Evolutionary conservation across 2,113 vertebrate species (phyloP).

Genomic region (Semicossyphus pulcher): DNA sequence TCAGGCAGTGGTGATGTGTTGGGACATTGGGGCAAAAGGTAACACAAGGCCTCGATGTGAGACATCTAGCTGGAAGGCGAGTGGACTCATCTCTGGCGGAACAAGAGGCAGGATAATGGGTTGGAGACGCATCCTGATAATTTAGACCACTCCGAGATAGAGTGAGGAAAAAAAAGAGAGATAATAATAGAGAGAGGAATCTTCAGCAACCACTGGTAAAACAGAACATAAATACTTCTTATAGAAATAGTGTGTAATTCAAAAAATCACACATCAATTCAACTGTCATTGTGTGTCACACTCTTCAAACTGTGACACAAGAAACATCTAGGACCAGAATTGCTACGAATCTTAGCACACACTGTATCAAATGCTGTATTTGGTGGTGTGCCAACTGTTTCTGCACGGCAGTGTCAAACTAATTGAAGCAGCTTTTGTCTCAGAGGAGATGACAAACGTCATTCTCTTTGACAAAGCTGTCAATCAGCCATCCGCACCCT

Average conservation of each 20-base stretch:
- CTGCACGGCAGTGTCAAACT: too few species aligned
- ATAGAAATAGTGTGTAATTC: too few species aligned
- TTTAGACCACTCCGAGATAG: not conserved
- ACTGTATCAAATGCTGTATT: not conserved
- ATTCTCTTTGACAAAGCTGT: constrained; percentile 35
- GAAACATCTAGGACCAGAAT: not conserved
- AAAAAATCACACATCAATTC: too few species aligned
- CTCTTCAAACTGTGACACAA: too few species aligned
- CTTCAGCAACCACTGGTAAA: too few species aligned
- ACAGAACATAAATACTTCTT: too few species aligned
- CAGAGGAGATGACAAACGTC: constrained; percentile 23
- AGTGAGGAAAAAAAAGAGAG: not conserved
- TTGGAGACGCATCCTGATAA: too few species aligned
- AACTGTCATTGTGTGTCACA: too few species aligned
- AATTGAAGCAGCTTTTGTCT: constrained; percentile 27
- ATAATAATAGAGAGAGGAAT: not conserved
- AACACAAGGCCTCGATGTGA: constrained; percentile 37
- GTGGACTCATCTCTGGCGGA: not conserved
- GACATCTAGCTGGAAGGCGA: constrained; percentile 27
- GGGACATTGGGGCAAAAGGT: constrained; percentile 25
- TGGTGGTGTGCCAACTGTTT: too few species aligned
- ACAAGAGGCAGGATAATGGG: constrained; percentile 10
- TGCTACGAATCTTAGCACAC: not conserved
- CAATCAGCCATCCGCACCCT: constrained; percentile 32
- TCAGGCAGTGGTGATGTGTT: constrained; percentile 8